Base-by-base conservation (phyloP, 2,113 vertebrate species). In the Syngnathus typhle region DNA sequence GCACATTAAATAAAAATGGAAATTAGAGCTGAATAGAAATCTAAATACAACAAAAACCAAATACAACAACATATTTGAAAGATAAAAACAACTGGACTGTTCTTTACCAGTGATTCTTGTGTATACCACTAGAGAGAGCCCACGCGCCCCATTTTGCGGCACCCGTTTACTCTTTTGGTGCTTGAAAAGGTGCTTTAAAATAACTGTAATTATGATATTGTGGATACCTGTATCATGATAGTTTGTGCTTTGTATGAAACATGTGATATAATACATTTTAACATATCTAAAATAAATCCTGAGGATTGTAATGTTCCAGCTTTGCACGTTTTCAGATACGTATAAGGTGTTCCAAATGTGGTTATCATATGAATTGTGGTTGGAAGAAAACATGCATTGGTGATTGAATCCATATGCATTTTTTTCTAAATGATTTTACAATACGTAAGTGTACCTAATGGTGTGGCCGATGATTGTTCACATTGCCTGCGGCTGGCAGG, bases 131-230 rank as follows among this genome's bases (percentile, higher is more conserved):
- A 52, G 49, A 21, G 49, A n/a, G 19, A n/a, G 49, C 7, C 8
- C 19, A 7, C 49, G 49, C 3, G 21, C 8, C 8, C n/a, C 7
- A 21, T 9, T 18, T 36, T 36, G 15, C 7, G 27, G 7, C 1
- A 19, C 44, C 4, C 49, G n/a, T 27, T 32, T 75, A 46, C 65
- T 23, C 54, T 67, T 67, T 63, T 62, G 11, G 10, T 69, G 59
- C 71, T 71, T 72, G 9, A 32, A 46, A 46, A 63, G 11, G 10
- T 69, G 59, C 71, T 71, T 72, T 18, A 46, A 46, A 46, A 63
- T 62, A 6, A 27, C 39, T 32, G 6, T 47, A 19, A 46, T 63
- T 44, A 27, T 47, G 15, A 36, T 49, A 43, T 62, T 43, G 37
- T 43, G 18, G 12, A 23, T 7, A 13, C n/a, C 19, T 43, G n/a